Conservation (phyloP, 2,113 vertebrate genomes). For the Eclectus roratus region DNA sequence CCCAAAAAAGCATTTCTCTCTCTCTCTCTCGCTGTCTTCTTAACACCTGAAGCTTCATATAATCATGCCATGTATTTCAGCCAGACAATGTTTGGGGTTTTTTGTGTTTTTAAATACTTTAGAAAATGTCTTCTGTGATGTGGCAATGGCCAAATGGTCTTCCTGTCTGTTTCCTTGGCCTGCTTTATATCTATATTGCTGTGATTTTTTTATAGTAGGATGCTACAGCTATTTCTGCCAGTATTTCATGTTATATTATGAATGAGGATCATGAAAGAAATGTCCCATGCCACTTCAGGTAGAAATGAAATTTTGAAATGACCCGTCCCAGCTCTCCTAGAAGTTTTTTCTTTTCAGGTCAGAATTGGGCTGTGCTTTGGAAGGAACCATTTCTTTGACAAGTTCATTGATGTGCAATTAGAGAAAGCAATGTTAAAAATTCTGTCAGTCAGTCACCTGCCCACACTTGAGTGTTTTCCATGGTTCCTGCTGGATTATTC, state of each 20-base stretch:
- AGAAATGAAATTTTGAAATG: not conserved
- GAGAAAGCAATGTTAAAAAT: not conserved
- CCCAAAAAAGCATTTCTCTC: rapidly evolving
- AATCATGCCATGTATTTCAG: not conserved
- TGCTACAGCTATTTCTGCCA: not conserved
- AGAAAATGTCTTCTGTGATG: not conserved
- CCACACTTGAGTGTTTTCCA: not conserved
- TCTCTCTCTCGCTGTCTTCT: not conserved
- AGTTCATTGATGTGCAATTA: not conserved
- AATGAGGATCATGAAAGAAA: not conserved
- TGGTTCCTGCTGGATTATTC: not conserved
- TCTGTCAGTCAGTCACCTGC: not conserved
- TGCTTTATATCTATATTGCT: not conserved
- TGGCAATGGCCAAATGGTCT: not conserved
- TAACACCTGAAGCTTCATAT: not conserved
- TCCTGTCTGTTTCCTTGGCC: not conserved
- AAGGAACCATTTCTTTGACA: not conserved
- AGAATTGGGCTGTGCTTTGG: not conserved
- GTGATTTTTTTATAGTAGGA: not conserved
- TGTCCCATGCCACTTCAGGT: not conserved
- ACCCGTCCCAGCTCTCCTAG: not conserved
- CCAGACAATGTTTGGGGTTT: not conserved
- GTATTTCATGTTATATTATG: not conserved
- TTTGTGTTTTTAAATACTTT: not conserved
- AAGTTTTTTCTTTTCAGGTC: not conserved